Evolutionary conservation across 2,797 vertebrate species (phyloP).

Genomic region (Gadopsis bispinosus): DNA sequence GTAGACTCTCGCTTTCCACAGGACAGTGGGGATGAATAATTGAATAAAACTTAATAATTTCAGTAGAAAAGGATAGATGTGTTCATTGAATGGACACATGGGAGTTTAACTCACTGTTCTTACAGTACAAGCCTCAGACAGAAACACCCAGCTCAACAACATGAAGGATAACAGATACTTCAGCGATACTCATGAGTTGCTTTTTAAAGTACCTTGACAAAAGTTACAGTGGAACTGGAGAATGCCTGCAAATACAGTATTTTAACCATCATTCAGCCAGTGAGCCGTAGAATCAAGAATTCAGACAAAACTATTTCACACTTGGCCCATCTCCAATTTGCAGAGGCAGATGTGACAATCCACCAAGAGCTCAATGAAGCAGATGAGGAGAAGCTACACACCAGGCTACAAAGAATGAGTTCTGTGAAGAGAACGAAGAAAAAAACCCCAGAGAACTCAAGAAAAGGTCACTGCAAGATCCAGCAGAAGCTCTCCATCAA

Average conservation of each 20-base stretch:
- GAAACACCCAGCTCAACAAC: not conserved
- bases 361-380: slow-evolving; percentile 30
- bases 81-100: not conserved
- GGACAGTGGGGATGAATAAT: slow-evolving; percentile 1
- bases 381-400: slow-evolving; percentile 12
- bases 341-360: slow-evolving; percentile 34
- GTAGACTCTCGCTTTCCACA: not conserved
- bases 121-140: not conserved
- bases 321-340: slow-evolving; percentile 36
- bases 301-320: slow-evolving; percentile 25
- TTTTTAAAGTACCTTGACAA: slow-evolving; percentile 18
- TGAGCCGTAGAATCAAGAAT: slow-evolving; percentile 33
- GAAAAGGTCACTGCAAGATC: not conserved
- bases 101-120: not conserved
- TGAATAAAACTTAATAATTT: slow-evolving; percentile 20
- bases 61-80: not conserved
- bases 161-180: not conserved
- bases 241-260: slow-evolving; percentile 18
- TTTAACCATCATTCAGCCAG: slow-evolving; percentile 25
- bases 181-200: not conserved
- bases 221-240: slow-evolving; percentile 4
- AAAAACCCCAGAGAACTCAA: not conserved
- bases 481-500: not conserved
- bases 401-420: slow-evolving; percentile 15
- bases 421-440: slow-evolving; percentile 13